Base-by-base conservation (phyloP, 2,113 vertebrate genomes). In the Diadophis punctatus region DNA sequence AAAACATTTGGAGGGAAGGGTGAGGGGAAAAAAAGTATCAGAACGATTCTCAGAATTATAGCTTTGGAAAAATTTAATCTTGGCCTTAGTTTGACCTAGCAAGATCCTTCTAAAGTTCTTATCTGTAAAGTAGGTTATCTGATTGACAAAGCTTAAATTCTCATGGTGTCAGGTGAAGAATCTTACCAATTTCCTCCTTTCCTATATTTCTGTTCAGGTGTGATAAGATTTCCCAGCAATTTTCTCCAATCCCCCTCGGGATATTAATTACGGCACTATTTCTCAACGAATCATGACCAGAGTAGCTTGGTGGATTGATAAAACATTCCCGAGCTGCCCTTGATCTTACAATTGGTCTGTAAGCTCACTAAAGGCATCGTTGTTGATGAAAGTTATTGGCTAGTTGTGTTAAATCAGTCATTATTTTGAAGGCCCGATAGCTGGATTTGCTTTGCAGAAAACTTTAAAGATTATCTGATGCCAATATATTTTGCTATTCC, bases 361-460 rank as follows among this genome's bases (percentile, higher is more conserved):
- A 18, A 74, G n/a, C n/a, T 74, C 14, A 74, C 68, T 74, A 34
- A 74, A 74, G n/a, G n/a, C n/a, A 74, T 74, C 6, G 0, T 34
- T 74, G 68, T 39, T 74, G 68, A 20, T 74, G 68, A 16, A 74
- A 34, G n/a, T 34, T 74, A 74, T 34, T 74, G 68, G 68, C 5
- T 74, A 34, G 68, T 20, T 74, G 68, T 18, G 68, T 74, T 34
- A 74, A 74, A 74, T 74, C n/a, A 34, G 2, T 34, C n/a, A 34
- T 74, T 95, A 91, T 63, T 94, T 89, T 88, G 90, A 25, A n/a
- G 95, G 87, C 10, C 49, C 89, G 91, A 94, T 94, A 56, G 30
- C 27, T 9, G 51, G 90, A 80, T 22, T 94, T 56, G 85, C 51
- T 88, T 89, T 95, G 90, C 93, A 90, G 91, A 91, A 4, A 3